Conservation (phyloP, 2,113 vertebrate species). For the Stictonetta naevosa region DNA sequence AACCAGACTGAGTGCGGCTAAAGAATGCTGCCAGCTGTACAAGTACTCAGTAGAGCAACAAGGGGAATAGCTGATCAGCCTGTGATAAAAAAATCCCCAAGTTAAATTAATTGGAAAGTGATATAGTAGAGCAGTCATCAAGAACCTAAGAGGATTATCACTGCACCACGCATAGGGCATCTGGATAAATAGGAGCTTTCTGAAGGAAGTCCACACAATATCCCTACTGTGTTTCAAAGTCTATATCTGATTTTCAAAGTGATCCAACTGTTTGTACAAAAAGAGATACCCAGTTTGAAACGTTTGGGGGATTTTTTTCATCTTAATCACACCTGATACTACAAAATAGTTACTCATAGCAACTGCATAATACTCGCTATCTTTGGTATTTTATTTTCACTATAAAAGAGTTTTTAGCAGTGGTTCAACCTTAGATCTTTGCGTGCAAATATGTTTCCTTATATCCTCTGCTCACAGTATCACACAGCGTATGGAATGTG, state of each 20-base stretch:
- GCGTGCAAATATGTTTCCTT: background rate
- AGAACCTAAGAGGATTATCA: background rate
- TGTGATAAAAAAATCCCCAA: background rate
- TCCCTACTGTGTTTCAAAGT: background rate
- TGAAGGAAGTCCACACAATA: background rate
- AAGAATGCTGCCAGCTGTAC: background rate
- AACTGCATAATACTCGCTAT: background rate
- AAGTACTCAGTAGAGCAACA: background rate
- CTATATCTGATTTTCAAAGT: background rate
- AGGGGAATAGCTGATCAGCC: background rate
- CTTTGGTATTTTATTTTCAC: background rate
- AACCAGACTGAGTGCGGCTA: background rate
- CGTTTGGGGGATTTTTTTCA: background rate
- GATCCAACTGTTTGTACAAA: background rate
- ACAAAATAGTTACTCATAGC: background rate
- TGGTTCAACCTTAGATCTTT: background rate
- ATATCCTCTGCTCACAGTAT: background rate
- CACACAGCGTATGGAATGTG: background rate
- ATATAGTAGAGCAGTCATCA: background rate
- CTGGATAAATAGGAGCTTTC: background rate
- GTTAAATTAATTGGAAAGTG: background rate
- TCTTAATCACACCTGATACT: too few relatives aligned
- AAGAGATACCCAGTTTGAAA: background rate
- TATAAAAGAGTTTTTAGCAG: too few relatives aligned
- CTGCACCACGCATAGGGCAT: background rate